A percentile compares a stretch with the other conserved stretches of the same genome.
These are phyloP conservation scores for Maniola hyperantus DNA, from an alignment of 2,888 invertebrate genomes.

Conservation along the genomic window DNA sequence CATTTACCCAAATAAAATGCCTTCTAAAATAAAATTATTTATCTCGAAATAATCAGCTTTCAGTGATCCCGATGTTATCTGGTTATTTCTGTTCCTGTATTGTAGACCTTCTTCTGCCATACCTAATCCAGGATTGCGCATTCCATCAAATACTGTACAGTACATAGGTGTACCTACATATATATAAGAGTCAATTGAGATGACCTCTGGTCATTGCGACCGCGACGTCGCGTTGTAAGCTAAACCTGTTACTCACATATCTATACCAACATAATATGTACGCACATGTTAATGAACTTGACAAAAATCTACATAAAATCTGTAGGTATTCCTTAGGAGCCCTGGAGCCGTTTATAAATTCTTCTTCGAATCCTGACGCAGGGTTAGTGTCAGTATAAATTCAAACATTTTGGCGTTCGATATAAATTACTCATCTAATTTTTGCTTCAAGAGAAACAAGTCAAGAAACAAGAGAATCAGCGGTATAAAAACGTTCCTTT, in stretches of 20 bases:
- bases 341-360: not conserved
- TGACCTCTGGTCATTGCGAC: too few species aligned
- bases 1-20: too few species aligned
- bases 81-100: not conserved
- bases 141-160: not conserved
- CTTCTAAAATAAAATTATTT: too few species aligned
- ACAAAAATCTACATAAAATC: not conserved
- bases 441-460: not conserved
- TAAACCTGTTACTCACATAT: not conserved
- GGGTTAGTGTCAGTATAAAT: not conserved
- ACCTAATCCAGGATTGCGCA: not conserved
- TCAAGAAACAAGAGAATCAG: too few species aligned
- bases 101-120: not conserved
- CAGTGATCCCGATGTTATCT: too few species aligned
- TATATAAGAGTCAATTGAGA: too few species aligned
- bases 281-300: not conserved
- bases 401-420: slow-evolving; percentile 5
- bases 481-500: not conserved
- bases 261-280: not conserved
- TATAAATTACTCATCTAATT: not conserved
- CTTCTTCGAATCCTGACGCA: not conserved
- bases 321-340: not conserved
- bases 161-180: not conserved
- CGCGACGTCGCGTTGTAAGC: too few species aligned
- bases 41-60: too few species aligned